A percentile compares a stretch with the other conserved stretches of the same genome.
Evolutionary conservation across 2,113 vertebrate species (phyloP).

Genomic region (Setophaga kirtlandii): DNA sequence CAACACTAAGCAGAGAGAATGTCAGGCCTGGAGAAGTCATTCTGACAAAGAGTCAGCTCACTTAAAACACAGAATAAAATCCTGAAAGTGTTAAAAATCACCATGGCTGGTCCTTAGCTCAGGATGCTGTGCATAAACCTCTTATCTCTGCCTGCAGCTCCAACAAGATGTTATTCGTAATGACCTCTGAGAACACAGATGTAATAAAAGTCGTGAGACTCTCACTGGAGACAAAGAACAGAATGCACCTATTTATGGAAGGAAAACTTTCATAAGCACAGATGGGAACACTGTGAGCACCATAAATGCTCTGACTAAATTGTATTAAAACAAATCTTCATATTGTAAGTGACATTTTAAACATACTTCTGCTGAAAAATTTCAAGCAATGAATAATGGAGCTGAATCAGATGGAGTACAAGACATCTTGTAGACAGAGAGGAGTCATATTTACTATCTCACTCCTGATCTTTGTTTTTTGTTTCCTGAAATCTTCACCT

Average conservation of each 20-base stretch:
- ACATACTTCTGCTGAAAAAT: not conserved
- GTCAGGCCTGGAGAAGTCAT: not conserved
- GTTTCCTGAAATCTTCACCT: not conserved
- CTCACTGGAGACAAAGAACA: not conserved
- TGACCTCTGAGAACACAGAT: not conserved
- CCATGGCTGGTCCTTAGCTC: not conserved
- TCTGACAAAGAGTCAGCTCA: not conserved
- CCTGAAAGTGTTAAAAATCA: not conserved
- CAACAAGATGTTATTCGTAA: not conserved
- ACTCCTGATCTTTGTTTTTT: not conserved
- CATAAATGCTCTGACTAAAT: not conserved
- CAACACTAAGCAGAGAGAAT: not conserved
- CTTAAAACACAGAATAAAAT: not conserved
- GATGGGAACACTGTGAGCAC: not conserved
- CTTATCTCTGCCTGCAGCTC: conserved; percentile 35
- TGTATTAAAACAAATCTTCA: conserved; percentile 13
- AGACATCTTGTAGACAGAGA: not conserved
- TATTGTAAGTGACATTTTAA: conserved; percentile 25
- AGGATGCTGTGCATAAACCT: not conserved
- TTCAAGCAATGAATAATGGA: conserved; percentile 7
- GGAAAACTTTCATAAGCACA: not conserved
- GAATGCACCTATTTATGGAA: conserved; percentile 30
- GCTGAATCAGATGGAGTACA: not conserved
- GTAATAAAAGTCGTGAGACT: not conserved
- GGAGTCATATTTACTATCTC: not conserved